Base-by-base conservation (phyloP, 2,888 invertebrate species). In the Folsomia candida region DNA sequence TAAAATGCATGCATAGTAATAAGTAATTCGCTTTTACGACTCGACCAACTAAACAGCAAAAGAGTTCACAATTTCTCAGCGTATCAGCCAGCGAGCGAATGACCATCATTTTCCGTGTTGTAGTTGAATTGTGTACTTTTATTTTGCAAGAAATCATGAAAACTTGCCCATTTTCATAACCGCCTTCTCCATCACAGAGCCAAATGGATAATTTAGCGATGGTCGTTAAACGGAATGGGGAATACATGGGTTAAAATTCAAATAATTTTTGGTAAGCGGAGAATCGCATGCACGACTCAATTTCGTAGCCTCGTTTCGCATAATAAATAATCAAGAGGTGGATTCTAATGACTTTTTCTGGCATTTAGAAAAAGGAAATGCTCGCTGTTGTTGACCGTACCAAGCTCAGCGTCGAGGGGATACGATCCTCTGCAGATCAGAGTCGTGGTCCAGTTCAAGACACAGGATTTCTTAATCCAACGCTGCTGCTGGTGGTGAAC, bases 401-500 rank as follows among this genome's bases (percentile, higher is more conserved):
- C n/a, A n/a, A n/a, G n/a, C n/a, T n/a, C n/a, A n/a, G n/a, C n/a
- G n/a, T n/a, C n/a, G n/a, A n/a, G n/a, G n/a, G n/a, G n/a, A n/a
- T n/a, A n/a, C n/a, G n/a, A n/a, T n/a, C n/a, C n/a, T n/a, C n/a
- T n/a, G n/a, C n/a, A n/a, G n/a, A n/a, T n/a, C n/a, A n/a, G n/a
- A n/a, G n/a, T n/a, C n/a, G n/a, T n/a, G n/a, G n/a, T n/a, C n/a
- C n/a, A n/a, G n/a, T n/a, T n/a, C n/a, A n/a, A n/a, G n/a, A n/a
- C n/a, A n/a, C n/a, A n/a, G n/a, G n/a, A n/a, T n/a, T n/a, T n/a
- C n/a, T n/a, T n/a, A n/a, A n/a, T n/a, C n/a, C n/a, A n/a, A n/a
- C n/a, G n/a, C n/a, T n/a, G n/a, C n/a, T 57, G 20, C 29, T 51
- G 68, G 37, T 70, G 78, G 78, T 74, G 71, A 78, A 78, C 70